Evolutionary conservation across 1,140 invertebrate genomes (phyloP).

Genomic region (Battus philenor): DNA sequence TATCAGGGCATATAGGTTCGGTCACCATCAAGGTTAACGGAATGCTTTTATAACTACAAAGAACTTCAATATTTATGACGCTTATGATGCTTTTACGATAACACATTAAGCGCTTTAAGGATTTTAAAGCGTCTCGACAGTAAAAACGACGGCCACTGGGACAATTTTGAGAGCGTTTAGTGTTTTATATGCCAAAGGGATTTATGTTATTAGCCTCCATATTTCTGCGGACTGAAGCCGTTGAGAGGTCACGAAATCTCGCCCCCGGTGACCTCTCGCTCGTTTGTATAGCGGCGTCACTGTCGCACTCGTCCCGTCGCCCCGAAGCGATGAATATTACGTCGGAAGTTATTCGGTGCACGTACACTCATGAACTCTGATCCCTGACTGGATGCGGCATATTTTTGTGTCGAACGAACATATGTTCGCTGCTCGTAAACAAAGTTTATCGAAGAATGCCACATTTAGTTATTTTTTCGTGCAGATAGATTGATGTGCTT

Average conservation of each 20-base stretch:
- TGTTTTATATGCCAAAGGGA: constrained; percentile 77
- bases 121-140: constrained; percentile 19
- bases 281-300: constrained; percentile 36
- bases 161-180: constrained; percentile 70
- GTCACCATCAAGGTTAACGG: no score
- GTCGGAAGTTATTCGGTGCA: constrained; percentile 62
- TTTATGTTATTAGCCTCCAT: constrained; percentile 76
- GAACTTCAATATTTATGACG: not conserved
- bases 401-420: constrained; percentile 15
- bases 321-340: constrained; percentile 75
- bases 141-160: constrained; percentile 30
- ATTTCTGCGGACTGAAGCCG: constrained; percentile 70
- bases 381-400: constrained; percentile 47
- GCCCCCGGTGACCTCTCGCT: constrained; percentile 41
- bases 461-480: no score
- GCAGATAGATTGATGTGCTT: not conserved
- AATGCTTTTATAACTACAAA: no score
- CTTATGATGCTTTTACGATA: constrained; percentile 1
- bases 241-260: constrained; percentile 74
- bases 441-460: no score
- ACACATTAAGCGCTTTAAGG: constrained; percentile 11
- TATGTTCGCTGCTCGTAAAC: not conserved
- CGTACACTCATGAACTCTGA: constrained; percentile 73
- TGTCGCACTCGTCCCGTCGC: constrained; percentile 39
- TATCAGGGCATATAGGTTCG: no score